Evolutionary conservation across 2,797 vertebrate genomes (phyloP), one percentile per base, ranked within the genome.

Genomic region (Sebastolobus altivelis): DNA sequence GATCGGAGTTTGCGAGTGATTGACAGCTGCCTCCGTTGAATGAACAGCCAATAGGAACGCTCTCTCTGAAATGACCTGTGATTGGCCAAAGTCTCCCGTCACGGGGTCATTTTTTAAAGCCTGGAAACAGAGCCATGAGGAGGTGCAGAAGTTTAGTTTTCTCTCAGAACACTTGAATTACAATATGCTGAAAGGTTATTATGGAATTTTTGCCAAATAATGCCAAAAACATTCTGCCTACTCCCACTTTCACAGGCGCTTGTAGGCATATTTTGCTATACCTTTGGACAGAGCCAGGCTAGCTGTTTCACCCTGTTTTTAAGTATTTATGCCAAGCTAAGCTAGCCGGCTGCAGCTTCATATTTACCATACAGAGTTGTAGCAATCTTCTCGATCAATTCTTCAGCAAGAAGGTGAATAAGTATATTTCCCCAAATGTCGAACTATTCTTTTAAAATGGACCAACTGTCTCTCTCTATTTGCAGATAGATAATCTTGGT

Each of bases 401-500:
- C 43, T 46, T 18, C 43, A 46, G 6, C 12, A 60, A 38, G 25
- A 76, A 43, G 22, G 3, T 14, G 5, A 20, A 22, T 12, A 37
- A 22, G 31, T 31, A 2, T 20, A 29, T 43, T 58, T 40, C 61
- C 29, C 10, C n/a, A 29, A 62, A 75, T 75, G 29, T 58, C 2
- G 0, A 74, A 52, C 13, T 4, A 0, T 16, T 79, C 20, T 55
- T 46, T 71, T 46, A 8, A 54, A 72, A 49, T 33, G 1, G 12
- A 76, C 1, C 14, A 37, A 18, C 16, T 82, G 2, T 77, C 25
- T 83, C 9, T 83, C 27, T 4, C 13, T 14, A 2, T 80, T 72
- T 31, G 14, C 87, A 96, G 95, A 86, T 96, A 6, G 71, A 87
- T 29, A 96, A 96, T 79, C 65, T 55, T 25, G 94, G 92, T 38